Evolutionary conservation across 2,113 vertebrate species (phyloP).

Genomic region (Morone saxatilis): DNA sequence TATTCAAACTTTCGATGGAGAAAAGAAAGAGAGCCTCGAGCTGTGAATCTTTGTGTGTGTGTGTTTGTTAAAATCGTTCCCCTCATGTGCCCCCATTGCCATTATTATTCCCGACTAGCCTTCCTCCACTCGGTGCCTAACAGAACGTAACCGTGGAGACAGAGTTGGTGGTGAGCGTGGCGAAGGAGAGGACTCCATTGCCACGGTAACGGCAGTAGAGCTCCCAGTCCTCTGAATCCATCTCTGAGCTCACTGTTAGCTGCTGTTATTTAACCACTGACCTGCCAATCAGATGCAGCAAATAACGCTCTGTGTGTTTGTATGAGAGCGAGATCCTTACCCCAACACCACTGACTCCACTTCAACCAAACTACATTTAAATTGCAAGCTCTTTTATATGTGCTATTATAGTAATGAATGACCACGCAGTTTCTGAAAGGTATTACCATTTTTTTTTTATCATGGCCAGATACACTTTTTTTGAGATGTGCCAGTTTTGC

Average conservation of each 20-base stretch:
- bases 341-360: no score
- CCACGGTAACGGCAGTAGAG: slow-evolving; percentile 67
- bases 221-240: slow-evolving; percentile 37
- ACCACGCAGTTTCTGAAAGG: not conserved
- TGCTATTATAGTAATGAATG: no score
- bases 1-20: not conserved
- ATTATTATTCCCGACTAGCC: slow-evolving; percentile 66
- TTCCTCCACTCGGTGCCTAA: slow-evolving; percentile 37
- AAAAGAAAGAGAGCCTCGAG: not conserved
- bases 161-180: slow-evolving; percentile 47
- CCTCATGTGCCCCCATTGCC: slow-evolving; percentile 28
- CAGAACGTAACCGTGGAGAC: slow-evolving; percentile 67
- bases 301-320: not conserved
- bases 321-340: not conserved
- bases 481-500: not conserved
- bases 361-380: not conserved
- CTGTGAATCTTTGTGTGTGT: slow-evolving; percentile 15
- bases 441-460: no score
- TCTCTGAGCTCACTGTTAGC: slow-evolving; percentile 45
- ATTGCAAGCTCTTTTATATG: fast-evolving
- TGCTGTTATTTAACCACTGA: slow-evolving; percentile 24
- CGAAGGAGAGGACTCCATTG: slow-evolving; percentile 55
- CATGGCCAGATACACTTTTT: not conserved
- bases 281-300: slow-evolving; percentile 6
- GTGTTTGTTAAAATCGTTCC: slow-evolving; percentile 33